Base-by-base conservation (phyloP, 2,888 invertebrate species). In the Venustoraphidia nigricollis region DNA sequence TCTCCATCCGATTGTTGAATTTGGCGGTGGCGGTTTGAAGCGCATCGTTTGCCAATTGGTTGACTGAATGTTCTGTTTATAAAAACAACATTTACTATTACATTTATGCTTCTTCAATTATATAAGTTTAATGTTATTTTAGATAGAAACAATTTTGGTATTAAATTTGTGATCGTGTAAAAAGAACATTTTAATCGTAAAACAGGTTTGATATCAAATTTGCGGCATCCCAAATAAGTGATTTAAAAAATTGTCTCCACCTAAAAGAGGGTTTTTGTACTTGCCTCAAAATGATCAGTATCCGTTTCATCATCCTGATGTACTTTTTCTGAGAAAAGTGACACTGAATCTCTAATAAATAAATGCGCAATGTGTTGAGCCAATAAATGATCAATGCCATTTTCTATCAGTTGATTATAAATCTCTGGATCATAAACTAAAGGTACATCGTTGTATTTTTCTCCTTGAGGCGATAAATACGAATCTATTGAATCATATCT, bases 21-120 rank as follows among this genome's bases (percentile, higher is more conserved):
- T 84, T 0, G 94, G 91, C 27, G 95, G 94, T 41, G 97, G 97
- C 35, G 96, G 96, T 70, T 98, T 98, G 71, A 98, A 98, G 39
- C 94, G 76, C 94, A 97, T 94, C 36, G 95, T 94, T 70, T 97
- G 96, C 97, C 97, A 97, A 71, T 97, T 97, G 34, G 97, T 97
- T 1, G 96, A 96, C 65, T 97, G 96, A 56, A 97, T 94, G 65
- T 97, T 97, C 89, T 91, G 65, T 14, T 27, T n/a, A 3, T 8
- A 43, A n/a, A 8, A 27, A 27, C 27, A 27, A 27, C 27, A 27
- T 27, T 27, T 27, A 27, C 27, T 27, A 27, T 27, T 27, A 6
- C 3, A 6, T 6, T 27, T 27, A 27, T 27, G 3, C 27, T 27
- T 27, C 6, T 3, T 27, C 27, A 27, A 27, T 27, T 27, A 27